Evolutionary conservation across 2,113 vertebrate genomes (phyloP).

Genomic region (Chunga burmeisteri): DNA sequence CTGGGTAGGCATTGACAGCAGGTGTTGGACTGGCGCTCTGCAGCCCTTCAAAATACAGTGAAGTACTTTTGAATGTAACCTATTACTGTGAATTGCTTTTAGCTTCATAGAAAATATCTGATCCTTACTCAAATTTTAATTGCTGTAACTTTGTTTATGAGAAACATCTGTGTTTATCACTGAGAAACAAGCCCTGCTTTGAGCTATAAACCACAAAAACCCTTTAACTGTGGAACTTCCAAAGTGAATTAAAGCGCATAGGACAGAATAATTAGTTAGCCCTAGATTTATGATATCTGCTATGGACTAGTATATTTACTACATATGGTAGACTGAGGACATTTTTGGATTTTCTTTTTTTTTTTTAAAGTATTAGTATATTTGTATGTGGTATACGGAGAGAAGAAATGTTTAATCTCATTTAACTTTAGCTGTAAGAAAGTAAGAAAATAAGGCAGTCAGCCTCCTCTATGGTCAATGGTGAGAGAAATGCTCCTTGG

Average conservation of each 20-base stretch:
- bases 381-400: background rate
- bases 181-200: background rate
- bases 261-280: background rate
- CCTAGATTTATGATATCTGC: background rate
- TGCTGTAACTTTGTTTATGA: background rate
- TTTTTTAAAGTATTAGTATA: background rate
- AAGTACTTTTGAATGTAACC: background rate
- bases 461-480: background rate
- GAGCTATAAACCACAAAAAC: background rate
- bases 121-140: background rate
- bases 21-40: background rate
- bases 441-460: background rate
- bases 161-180: constrained; percentile 29
- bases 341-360: background rate
- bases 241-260: background rate
- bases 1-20: background rate
- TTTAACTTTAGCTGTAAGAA: background rate
- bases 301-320: background rate
- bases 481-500: background rate
- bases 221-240: background rate
- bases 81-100: background rate
- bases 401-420: background rate
- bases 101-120: background rate
- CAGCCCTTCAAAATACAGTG: background rate
- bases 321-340: background rate